Conservation (phyloP, 2,113 vertebrate species). For the Gambusia affinis region DNA sequence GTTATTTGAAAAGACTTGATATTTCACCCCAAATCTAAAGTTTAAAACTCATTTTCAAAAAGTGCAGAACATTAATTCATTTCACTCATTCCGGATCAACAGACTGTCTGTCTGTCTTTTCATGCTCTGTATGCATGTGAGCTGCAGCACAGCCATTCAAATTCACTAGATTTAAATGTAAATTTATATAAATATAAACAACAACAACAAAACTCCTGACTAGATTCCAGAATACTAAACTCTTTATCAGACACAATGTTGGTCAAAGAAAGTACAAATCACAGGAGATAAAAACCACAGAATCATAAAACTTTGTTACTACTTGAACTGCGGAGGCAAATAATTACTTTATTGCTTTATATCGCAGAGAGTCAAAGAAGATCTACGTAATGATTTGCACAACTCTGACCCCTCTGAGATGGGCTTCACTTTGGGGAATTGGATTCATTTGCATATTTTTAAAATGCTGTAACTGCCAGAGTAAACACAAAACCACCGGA, state of each 20-base stretch:
- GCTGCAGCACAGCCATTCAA: too few relatives aligned
- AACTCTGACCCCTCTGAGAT: slow-evolving; percentile 17
- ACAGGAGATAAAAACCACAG: background rate
- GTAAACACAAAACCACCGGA: slow-evolving; percentile 20
- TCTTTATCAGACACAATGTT: background rate
- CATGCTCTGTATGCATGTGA: too few relatives aligned
- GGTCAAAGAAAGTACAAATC: too few relatives aligned
- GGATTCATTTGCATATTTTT: slow-evolving; percentile 34
- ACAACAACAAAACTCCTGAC: background rate
- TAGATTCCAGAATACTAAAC: background rate
- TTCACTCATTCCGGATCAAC: too few relatives aligned
- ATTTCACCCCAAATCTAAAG: too few relatives aligned
- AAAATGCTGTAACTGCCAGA: slow-evolving; percentile 10
- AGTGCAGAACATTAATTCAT: too few relatives aligned
- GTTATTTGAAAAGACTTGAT: too few relatives aligned
- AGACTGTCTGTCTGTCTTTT: too few relatives aligned
- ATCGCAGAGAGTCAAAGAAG: background rate
- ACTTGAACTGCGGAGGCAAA: background rate
- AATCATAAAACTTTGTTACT: background rate
- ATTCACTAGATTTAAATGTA: too few relatives aligned
- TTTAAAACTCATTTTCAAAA: too few relatives aligned
- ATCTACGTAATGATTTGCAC: background rate
- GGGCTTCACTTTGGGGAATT: background rate
- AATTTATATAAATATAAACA: too few relatives aligned
- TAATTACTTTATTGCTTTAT: background rate